A percentile compares a stretch with the other conserved stretches of the same genome.
Evolutionary conservation across 2,113 vertebrate species (phyloP).

Genomic region (Elephantulus edwardii): DNA sequence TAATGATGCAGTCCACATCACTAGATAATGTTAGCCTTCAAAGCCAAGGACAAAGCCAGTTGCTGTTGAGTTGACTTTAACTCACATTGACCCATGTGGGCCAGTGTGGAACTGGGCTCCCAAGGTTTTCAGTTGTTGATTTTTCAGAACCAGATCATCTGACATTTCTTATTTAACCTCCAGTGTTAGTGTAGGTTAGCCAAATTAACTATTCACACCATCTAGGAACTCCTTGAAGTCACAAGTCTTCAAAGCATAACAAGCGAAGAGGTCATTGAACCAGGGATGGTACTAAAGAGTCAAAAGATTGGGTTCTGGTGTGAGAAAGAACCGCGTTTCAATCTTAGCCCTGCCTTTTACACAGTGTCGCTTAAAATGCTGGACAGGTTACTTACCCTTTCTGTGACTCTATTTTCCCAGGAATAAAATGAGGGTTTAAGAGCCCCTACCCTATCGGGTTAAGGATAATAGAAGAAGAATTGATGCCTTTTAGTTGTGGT

Average conservation of each 20-base stretch:
- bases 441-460: neutral
- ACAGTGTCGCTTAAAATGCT: neutral
- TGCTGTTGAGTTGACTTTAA: neutral
- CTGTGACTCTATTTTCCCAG: slow-evolving; percentile 3
- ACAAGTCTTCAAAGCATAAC: neutral
- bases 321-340: slow-evolving; percentile 29
- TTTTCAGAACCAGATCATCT: neutral
- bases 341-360: neutral
- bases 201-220: neutral
- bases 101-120: neutral
- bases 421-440: neutral
- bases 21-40: neutral
- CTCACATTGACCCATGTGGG: neutral
- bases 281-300: neutral
- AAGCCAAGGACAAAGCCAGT: neutral
- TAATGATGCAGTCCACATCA: neutral
- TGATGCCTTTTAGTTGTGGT: too few relatives aligned
- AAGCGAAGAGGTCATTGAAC: slow-evolving; percentile 35
- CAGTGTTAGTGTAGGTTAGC: neutral
- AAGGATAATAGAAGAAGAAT: too few relatives aligned
- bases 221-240: neutral
- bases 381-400: neutral
- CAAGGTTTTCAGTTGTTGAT: neutral
- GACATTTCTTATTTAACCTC: neutral
- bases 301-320: neutral